Evolutionary conservation across 2,888 invertebrate genomes (phyloP), one percentile per base, ranked within the genome.

Genomic region (Eilema depressum): DNA sequence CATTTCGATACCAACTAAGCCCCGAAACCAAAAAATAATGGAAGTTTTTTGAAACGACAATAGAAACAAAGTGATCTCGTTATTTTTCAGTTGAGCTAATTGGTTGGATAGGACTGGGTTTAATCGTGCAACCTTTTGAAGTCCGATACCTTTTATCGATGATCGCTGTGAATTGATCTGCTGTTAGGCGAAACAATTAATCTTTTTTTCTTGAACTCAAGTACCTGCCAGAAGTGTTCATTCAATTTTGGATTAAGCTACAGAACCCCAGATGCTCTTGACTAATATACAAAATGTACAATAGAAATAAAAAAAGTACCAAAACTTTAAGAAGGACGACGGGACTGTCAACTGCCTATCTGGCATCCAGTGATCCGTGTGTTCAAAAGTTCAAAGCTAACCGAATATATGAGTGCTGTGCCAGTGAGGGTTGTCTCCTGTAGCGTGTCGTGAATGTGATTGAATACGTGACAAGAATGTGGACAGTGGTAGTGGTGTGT

Each of bases 391-490:
- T n/a, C 53, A n/a, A 53, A 53, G 8, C n/a, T 53, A 53, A 53
- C 47, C 47, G 47, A 20, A 47, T 47, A 3, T 20, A 20, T 4
- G 7, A 47, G 37, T 47, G 1, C 5, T 47, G 53, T 41, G 41
- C 41, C 41, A 41, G 41, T 53, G 10, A 53, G n/a, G 47, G 47
- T 47, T 47, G 47, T 20, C 14, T 14, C 14, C 41, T 37, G 11
- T 37, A 12, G 7, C 20, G 53, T 53, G n/a, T 53, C 53, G 10
- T 53, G 53, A n/a, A 53, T 53, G 53, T 53, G n/a, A 53, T 53
- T 53, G n/a, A 53, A 53, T 53, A 53, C 53, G 53, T 53, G 53
- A 53, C 53, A 53, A 53, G 53, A 53, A 53, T 53, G 53, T n/a
- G n/a, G n/a, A n/a, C 53, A 53, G n/a, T 53, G 53, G n/a, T 53